Conservation (phyloP, 2,113 vertebrate genomes). For the Halcyon malimbica region DNA sequence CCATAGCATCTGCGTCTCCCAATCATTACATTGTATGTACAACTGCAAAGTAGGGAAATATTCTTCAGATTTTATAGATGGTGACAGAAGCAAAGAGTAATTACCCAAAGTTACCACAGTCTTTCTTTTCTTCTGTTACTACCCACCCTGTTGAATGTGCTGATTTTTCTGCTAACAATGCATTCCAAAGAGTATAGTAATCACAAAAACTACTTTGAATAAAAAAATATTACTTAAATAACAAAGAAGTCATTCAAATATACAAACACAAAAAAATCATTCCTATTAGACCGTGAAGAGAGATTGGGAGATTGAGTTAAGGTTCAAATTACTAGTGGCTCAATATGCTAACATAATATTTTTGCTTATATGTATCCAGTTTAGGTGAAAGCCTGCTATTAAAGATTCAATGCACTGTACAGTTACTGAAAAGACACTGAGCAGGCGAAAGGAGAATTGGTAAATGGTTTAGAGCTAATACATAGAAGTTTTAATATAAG, state of each 20-base stretch:
- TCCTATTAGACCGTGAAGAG: not conserved
- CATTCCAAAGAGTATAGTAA: not conserved
- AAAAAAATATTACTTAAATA: not conserved
- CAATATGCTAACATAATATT: not conserved
- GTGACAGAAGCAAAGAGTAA: not conserved
- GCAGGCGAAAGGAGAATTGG: not conserved
- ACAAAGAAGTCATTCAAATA: not conserved
- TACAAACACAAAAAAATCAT: not conserved
- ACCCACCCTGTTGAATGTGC: not conserved
- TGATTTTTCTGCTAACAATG: not conserved
- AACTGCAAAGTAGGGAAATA: not conserved
- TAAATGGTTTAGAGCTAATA: constrained; percentile 49
- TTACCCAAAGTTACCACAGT: not conserved
- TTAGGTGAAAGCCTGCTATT: not conserved
- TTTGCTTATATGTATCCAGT: not conserved
- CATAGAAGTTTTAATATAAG: constrained; percentile 16
- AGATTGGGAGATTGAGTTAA: not conserved
- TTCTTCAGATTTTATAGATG: not conserved
- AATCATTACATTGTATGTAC: not conserved
- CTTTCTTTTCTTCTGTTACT: not conserved
- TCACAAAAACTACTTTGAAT: not conserved
- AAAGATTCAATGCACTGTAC: not conserved
- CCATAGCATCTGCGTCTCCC: not conserved
- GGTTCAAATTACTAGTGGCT: not conserved
- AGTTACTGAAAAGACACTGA: not conserved